phyloP scores from a whole-genome alignment of 2,888 invertebrate species.

The Micoletzkya japonica region DNA sequence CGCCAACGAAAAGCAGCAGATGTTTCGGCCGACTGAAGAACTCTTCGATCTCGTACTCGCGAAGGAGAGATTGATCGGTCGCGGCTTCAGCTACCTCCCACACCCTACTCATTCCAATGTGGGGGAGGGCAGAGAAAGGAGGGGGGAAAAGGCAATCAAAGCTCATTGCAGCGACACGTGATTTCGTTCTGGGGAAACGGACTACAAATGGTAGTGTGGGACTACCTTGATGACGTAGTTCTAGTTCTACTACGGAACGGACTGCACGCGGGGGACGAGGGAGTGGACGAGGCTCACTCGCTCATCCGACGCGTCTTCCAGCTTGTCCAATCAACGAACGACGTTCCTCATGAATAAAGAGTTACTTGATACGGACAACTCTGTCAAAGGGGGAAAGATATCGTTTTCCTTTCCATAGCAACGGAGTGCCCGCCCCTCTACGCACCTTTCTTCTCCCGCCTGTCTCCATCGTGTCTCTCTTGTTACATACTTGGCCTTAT shows the following conservation, averaged over 20 bases:
- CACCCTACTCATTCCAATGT: background rate
- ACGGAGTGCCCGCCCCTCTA: too few relatives aligned
- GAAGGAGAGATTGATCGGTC: background rate
- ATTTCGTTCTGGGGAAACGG: constrained; percentile 12
- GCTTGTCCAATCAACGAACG: too few relatives aligned
- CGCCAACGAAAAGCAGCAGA: background rate
- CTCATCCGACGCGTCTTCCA: too few relatives aligned
- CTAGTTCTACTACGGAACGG: constrained; percentile 14
- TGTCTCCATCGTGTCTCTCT: too few relatives aligned
- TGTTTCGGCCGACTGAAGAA: too few relatives aligned
- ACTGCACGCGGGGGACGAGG: background rate
- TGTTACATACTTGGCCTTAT: too few relatives aligned
- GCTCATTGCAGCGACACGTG: constrained; percentile 1
- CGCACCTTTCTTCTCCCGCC: too few relatives aligned
- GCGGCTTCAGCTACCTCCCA: background rate
- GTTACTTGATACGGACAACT: too few relatives aligned
- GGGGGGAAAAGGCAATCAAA: background rate
- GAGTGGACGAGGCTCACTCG: background rate
- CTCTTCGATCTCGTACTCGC: constrained; percentile 7
- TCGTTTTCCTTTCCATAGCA: too few relatives aligned
- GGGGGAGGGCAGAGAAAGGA: background rate
- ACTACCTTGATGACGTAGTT: background rate
- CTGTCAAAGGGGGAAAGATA: too few relatives aligned
- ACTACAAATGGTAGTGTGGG: constrained; percentile 1
- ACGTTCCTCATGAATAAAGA: too few relatives aligned